Percentiles rank a stretch among this genome's conserved stretches.
These are phyloP conservation scores for Acrocyrtus sp. DNA, from an alignment of 2,888 invertebrate species.

Conservation along the genomic window DNA sequence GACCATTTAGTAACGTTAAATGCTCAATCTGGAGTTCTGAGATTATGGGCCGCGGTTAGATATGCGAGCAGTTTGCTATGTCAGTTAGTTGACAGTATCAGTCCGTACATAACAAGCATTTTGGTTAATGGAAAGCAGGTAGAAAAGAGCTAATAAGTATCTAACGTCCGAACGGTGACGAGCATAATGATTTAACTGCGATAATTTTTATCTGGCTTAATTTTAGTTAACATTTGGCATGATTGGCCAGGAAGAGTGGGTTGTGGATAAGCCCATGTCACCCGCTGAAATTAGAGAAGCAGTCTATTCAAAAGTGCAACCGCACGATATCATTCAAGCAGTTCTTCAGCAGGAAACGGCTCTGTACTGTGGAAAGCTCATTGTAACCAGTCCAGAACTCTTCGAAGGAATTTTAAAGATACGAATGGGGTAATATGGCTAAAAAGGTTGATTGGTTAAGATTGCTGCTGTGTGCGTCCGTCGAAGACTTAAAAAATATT, in stretches of 20 bases:
- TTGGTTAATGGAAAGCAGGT: constrained; percentile 98
- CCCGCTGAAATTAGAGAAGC: constrained; percentile 94
- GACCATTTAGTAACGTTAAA: constrained; percentile 79
- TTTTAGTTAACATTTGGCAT: constrained; percentile 88
- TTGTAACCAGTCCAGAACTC: constrained; percentile 91
- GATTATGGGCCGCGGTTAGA: constrained; percentile 93
- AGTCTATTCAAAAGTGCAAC: constrained; percentile 89
- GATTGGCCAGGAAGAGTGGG: constrained; percentile 92
- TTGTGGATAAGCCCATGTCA: constrained; percentile 98
- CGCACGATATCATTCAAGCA: constrained; percentile 90
- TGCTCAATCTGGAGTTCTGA: constrained; percentile 83
- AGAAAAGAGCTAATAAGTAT: constrained; percentile 29
- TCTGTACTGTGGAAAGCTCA: constrained; percentile 91
- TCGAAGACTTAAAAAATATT: no score
- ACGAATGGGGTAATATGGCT: constrained; percentile 72
- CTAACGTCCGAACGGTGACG: background rate
- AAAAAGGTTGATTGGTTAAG: background rate
- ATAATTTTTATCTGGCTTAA: background rate
- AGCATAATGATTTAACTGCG: background rate
- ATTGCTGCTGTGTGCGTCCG: background rate
- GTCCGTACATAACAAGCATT: constrained; percentile 97
- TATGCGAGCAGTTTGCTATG: constrained; percentile 93
- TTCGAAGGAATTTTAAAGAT: constrained; percentile 94
- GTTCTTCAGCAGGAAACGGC: constrained; percentile 94
- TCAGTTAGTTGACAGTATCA: constrained; percentile 97